Conservation (phyloP, 1,140 invertebrate species). For the Argopecten irradians region DNA sequence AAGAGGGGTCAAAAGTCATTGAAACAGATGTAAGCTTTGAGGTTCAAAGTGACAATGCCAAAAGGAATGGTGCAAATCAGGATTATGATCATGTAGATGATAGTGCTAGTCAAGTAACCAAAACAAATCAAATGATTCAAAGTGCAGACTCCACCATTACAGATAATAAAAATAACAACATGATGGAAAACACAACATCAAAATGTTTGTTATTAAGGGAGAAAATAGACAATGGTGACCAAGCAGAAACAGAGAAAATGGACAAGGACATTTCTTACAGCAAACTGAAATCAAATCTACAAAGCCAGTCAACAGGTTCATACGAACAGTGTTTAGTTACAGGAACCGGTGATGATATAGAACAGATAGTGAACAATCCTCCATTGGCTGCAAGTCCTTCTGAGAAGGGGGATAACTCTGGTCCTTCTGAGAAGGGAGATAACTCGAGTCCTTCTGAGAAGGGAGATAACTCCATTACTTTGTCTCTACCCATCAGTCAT, state of each 20-base stretch:
- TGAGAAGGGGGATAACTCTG: too few relatives aligned
- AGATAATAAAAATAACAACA: background rate
- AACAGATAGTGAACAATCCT: background rate
- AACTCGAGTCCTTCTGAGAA: background rate
- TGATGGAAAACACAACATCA: background rate
- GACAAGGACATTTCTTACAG: background rate
- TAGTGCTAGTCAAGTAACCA: background rate
- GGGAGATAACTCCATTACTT: background rate
- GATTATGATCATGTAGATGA: background rate
- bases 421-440: background rate
- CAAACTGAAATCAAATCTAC: background rate
- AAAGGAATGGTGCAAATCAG: background rate
- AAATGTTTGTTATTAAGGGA: background rate
- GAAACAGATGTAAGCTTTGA: background rate
- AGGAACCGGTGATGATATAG: background rate
- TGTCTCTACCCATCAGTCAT: background rate
- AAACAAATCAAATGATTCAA: background rate
- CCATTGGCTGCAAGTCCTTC: too few relatives aligned
- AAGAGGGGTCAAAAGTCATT: background rate
- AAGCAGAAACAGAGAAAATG: background rate
- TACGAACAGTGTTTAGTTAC: background rate
- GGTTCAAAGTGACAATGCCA: background rate
- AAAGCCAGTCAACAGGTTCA: background rate
- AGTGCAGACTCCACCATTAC: background rate
- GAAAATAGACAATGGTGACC: background rate